phyloP scores from a whole-genome alignment of 2,797 vertebrate genomes.

The Sebastes diploproa region DNA sequence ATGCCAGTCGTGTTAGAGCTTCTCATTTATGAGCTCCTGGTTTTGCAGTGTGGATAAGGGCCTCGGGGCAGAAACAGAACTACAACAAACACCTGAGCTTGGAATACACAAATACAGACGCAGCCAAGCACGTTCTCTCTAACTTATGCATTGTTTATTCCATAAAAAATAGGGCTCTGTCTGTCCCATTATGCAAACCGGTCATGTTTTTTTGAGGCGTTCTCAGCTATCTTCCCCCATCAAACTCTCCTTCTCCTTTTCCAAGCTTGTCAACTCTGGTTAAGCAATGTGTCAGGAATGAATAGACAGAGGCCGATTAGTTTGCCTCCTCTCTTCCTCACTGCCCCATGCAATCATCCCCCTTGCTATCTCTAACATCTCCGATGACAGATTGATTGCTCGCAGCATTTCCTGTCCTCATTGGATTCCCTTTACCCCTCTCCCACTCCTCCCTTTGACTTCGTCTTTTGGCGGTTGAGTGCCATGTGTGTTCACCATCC shows the following conservation, averaged over 20 bases:
- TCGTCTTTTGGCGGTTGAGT: conserved; percentile 16
- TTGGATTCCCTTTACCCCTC: conserved; percentile 37
- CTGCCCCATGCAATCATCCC: conserved; percentile 72
- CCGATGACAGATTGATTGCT: conserved; percentile 73
- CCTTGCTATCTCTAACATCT: conserved; percentile 69
- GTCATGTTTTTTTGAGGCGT: conserved; percentile 46
- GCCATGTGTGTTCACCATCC: conserved; percentile 45
- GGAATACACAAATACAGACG: conserved; percentile 21
- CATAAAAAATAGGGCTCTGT: conserved; percentile 22
- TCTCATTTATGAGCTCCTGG: conserved; percentile 58
- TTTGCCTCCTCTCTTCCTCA: conserved; percentile 68
- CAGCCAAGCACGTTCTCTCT: background rate
- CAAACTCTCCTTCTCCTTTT: conserved; percentile 53
- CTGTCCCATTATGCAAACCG: conserved; percentile 47
- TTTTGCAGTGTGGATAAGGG: conserved; percentile 47
- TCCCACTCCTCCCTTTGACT: background rate
- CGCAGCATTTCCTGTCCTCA: conserved; percentile 58
- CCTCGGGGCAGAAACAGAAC: conserved; percentile 43
- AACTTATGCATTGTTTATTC: conserved; percentile 37
- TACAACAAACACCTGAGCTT: conserved; percentile 31
- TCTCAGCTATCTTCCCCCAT: conserved; percentile 33
- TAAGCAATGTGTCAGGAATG: conserved; percentile 74
- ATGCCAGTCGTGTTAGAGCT: conserved; percentile 58
- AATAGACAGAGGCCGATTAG: conserved; percentile 76
- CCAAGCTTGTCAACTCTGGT: conserved; percentile 75